Conservation (phyloP, 2,888 invertebrate species). For the Standfussiana lucernea region DNA sequence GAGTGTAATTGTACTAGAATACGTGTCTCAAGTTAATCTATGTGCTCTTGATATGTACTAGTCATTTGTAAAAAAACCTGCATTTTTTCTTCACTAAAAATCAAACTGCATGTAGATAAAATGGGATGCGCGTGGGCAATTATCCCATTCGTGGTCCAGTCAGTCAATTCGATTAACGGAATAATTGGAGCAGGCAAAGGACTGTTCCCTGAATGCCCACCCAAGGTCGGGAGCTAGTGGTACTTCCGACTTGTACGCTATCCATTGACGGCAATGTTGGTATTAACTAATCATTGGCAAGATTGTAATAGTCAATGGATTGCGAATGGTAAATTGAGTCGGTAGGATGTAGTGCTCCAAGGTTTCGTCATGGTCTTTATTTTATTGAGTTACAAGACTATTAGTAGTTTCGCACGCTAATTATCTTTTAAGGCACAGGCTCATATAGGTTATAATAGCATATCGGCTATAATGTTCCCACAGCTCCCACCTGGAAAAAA, state of each 20-base stretch:
- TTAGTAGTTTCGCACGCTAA: background rate
- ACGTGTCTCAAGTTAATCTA: background rate
- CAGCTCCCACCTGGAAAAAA: background rate
- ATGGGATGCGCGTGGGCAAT: slow-evolving; percentile 86
- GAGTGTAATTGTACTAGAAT: background rate
- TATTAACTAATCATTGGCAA: background rate
- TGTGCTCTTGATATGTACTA: background rate
- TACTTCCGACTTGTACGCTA: background rate
- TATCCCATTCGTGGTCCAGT: slow-evolving; percentile 85
- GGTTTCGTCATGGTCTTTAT: slow-evolving; percentile 53
- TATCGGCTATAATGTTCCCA: background rate
- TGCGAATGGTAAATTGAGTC: background rate
- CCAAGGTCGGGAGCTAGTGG: slow-evolving; percentile 74
- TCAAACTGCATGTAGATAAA: slow-evolving; percentile 73
- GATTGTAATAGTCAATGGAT: slow-evolving; percentile 32
- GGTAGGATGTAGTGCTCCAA: slow-evolving; percentile 38
- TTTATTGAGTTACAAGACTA: slow-evolving; percentile 15
- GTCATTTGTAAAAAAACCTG: background rate
- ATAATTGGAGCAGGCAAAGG: slow-evolving; percentile 86
- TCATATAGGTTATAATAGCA: background rate
- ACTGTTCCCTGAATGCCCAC: slow-evolving; percentile 74
- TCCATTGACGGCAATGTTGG: slow-evolving; percentile 25
- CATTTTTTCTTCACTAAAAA: background rate
- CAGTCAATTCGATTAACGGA: slow-evolving; percentile 88
- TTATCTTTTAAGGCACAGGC: background rate